Evolutionary conservation across 2,888 invertebrate genomes (phyloP).

Genomic region (Pegoplata infirma): DNA sequence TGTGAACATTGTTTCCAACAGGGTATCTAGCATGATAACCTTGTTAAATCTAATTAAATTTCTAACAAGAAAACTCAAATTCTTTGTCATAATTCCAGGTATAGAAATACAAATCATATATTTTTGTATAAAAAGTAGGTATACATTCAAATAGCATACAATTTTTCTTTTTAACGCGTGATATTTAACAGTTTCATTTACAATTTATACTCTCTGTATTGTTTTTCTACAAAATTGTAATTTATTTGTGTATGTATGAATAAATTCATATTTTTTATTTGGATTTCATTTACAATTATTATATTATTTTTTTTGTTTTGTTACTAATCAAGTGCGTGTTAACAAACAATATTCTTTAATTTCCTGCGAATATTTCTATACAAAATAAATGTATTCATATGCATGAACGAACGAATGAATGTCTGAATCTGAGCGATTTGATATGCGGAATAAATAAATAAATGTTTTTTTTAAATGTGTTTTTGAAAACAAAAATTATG

Average conservation of each 20-base stretch:
- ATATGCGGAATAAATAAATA: too few species aligned
- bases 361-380: constrained; percentile 42
- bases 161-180: constrained; percentile 48
- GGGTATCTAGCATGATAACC: too few species aligned
- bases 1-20: too few species aligned
- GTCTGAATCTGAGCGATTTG: constrained; percentile 20
- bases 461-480: constrained; percentile 17
- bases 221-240: constrained; percentile 28
- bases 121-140: too few species aligned
- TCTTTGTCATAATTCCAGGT: constrained; percentile 37
- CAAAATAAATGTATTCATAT: too few species aligned
- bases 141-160: too few species aligned
- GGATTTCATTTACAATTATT: constrained; percentile 25
- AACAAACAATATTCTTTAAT: constrained; percentile 58
- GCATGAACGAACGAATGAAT: background rate
- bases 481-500: constrained; percentile 17
- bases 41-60: constrained; percentile 21
- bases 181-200: constrained; percentile 55
- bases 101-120: constrained; percentile 10
- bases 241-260: constrained; percentile 21
- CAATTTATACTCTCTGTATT: constrained; percentile 24
- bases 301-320: too few species aligned
- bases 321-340: constrained; percentile 55
- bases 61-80: constrained; percentile 32
- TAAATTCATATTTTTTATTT: background rate